Conservation (phyloP, 2,888 invertebrate genomes). For the Aphidoletes aphidimyza region DNA sequence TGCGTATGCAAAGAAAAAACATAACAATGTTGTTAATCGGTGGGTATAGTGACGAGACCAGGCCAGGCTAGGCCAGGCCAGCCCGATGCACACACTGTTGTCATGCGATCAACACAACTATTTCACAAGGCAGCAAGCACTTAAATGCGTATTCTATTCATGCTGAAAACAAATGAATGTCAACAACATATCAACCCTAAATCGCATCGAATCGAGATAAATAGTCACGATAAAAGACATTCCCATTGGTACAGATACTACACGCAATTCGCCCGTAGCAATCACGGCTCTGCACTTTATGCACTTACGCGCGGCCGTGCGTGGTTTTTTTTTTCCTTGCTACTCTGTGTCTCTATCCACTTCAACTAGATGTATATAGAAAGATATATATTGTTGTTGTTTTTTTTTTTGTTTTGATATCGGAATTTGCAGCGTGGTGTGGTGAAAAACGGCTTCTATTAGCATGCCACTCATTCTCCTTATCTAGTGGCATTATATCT, state of each 20-base stretch:
- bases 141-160: background rate
- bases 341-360: too few relatives aligned
- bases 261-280: background rate
- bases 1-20: constrained; percentile 31
- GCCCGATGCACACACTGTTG: constrained; percentile 25
- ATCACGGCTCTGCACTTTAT: background rate
- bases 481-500: background rate
- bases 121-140: background rate
- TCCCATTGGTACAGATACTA: background rate
- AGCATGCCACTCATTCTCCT: background rate
- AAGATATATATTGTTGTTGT: background rate
- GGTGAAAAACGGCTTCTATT: background rate
- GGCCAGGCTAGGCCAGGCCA: too few relatives aligned
- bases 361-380: too few relatives aligned
- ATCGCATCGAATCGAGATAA: constrained; percentile 26
- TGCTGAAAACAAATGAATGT: constrained; percentile 18
- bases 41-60: too few relatives aligned
- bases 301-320: too few relatives aligned
- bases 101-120: background rate
- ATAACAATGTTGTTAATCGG: background rate
- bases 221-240: constrained; percentile 1
- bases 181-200: background rate
- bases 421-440: background rate
- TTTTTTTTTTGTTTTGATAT: background rate
- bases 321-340: too few relatives aligned